Conservation (phyloP, 2,888 invertebrate species). For the Hydropsyche betteni region DNA sequence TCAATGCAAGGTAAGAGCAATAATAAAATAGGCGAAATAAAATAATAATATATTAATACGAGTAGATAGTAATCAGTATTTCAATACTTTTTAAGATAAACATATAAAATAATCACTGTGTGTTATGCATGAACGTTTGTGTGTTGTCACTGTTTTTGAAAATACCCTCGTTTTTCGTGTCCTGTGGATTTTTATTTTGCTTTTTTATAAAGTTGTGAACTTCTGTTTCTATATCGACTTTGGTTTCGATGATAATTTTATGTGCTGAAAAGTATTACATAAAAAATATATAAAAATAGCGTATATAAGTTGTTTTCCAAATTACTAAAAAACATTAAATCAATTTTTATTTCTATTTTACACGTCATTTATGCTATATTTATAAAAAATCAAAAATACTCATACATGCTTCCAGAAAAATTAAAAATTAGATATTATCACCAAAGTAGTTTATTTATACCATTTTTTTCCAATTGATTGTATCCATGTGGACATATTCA, state of each 20-base stretch:
- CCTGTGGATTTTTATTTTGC: conserved; percentile 71
- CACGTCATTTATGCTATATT: too few relatives aligned
- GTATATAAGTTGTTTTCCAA: too few relatives aligned
- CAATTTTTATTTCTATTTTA: too few relatives aligned
- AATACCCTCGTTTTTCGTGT: conserved; percentile 66
- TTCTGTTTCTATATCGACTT: conserved; percentile 60
- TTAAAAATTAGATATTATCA: too few relatives aligned
- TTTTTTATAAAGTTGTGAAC: conserved; percentile 59
- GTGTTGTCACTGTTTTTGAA: conserved; percentile 60
- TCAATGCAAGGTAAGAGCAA: conserved; percentile 95
- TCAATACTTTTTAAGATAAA: conserved; percentile 35
- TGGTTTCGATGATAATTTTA: conserved; percentile 51
- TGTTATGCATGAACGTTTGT: conserved; percentile 55
- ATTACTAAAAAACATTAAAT: too few relatives aligned
- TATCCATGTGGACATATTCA: too few relatives aligned
- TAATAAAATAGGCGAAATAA: conserved; percentile 25
- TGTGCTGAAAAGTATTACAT: neutral
- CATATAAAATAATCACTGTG: conserved; percentile 55
- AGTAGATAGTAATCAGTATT: conserved; percentile 46
- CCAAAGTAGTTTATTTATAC: too few relatives aligned
- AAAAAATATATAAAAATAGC: too few relatives aligned
- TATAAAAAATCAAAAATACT: too few relatives aligned
- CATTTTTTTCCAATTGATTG: too few relatives aligned
- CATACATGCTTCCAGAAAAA: too few relatives aligned
- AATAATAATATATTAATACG: conserved; percentile 32